phyloP scores from a whole-genome alignment of 2,888 invertebrate species.

The Eumerus sabulonum region DNA sequence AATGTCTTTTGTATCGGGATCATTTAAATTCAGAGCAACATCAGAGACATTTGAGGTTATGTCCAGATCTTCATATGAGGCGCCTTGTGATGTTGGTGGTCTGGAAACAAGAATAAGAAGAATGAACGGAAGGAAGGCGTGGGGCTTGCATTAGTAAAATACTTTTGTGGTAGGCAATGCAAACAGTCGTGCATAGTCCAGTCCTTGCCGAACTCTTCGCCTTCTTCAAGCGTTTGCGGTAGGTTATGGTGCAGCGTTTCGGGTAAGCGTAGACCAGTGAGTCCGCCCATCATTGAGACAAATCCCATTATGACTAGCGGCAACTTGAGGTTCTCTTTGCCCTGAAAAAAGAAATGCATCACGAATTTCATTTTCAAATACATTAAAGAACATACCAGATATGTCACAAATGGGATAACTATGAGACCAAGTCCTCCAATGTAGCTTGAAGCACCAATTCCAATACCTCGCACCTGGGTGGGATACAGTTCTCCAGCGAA shows the following conservation, averaged over 20 bases:
- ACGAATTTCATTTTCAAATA: not conserved
- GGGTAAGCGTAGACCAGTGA: slow-evolving; percentile 89
- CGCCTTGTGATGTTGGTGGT: slow-evolving; percentile 80
- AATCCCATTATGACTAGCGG: slow-evolving; percentile 92
- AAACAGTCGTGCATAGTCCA: slow-evolving; percentile 88
- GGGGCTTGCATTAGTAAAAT: slow-evolving; percentile 49
- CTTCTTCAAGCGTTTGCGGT: slow-evolving; percentile 93
- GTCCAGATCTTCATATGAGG: slow-evolving; percentile 88
- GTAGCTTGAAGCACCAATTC: slow-evolving; percentile 94
- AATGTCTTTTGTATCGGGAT: slow-evolving; percentile 74
- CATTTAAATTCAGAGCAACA: slow-evolving; percentile 74
- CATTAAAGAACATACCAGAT: slow-evolving; percentile 85
- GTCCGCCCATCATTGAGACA: slow-evolving; percentile 89
- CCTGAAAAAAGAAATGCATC: slow-evolving; percentile 79
- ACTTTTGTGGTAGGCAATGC: slow-evolving; percentile 86
- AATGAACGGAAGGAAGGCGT: slow-evolving; percentile 1
- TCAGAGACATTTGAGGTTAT: slow-evolving; percentile 78
- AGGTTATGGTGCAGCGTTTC: slow-evolving; percentile 91
- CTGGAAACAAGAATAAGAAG: slow-evolving; percentile 75
- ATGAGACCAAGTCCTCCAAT: slow-evolving; percentile 93
- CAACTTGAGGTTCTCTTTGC: slow-evolving; percentile 89
- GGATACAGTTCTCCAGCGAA: slow-evolving; percentile 96
- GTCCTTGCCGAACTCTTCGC: slow-evolving; percentile 91
- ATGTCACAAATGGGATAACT: slow-evolving; percentile 94
- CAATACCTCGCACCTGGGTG: slow-evolving; percentile 92